phyloP scores from a whole-genome alignment of 2,797 vertebrate species.

The Galagoides demidoff region DNA sequence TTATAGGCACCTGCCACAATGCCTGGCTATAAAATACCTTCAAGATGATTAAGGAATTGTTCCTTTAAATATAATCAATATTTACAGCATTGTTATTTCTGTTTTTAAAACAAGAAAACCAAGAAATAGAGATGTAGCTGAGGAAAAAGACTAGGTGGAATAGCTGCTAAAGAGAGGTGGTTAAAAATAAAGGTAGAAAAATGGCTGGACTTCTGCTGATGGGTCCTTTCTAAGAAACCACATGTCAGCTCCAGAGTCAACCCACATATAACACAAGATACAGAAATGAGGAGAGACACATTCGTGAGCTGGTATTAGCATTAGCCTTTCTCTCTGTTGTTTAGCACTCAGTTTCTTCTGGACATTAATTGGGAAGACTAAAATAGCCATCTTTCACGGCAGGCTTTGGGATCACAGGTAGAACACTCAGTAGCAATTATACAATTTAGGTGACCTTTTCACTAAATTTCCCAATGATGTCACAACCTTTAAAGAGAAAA shows the following conservation, averaged over 20 bases:
- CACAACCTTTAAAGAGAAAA: slow-evolving; percentile 64
- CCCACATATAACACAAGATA: not conserved
- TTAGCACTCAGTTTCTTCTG: not conserved
- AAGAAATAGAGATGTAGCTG: not conserved
- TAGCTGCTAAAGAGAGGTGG: not conserved
- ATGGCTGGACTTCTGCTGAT: not conserved
- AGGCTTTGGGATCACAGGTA: no score
- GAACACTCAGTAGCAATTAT: slow-evolving; percentile 32
- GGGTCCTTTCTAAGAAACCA: not conserved
- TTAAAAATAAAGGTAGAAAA: not conserved
- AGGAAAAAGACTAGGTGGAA: not conserved
- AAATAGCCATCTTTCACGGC: not conserved
- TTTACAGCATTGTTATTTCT: not conserved
- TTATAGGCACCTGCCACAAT: no score
- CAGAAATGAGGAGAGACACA: not conserved
- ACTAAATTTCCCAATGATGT: not conserved
- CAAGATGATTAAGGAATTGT: not conserved
- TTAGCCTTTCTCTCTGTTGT: not conserved
- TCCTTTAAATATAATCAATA: slow-evolving; percentile 31
- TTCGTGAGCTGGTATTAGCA: not conserved
- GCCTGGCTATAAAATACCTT: not conserved
- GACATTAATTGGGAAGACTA: not conserved
- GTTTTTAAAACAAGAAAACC: slow-evolving; percentile 22
- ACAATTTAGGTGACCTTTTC: not conserved
- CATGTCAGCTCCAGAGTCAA: not conserved